Evolutionary conservation across 2,888 invertebrate genomes (phyloP).

Genomic region (Diabrotica balteata): DNA sequence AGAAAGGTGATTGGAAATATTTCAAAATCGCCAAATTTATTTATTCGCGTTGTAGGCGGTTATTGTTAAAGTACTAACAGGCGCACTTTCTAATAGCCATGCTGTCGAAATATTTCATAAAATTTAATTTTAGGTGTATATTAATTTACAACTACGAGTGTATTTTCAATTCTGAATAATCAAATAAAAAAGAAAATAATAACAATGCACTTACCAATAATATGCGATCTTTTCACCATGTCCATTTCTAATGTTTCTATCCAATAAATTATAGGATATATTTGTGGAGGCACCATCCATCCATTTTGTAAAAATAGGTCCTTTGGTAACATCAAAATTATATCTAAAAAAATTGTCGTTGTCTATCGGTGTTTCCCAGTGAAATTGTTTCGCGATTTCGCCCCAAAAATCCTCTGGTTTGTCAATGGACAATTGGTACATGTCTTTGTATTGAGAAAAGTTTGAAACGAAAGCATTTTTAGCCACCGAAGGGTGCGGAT

Average conservation of each 20-base stretch:
- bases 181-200: too few species aligned
- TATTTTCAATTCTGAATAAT: too few species aligned
- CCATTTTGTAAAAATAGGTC: slow-evolving; percentile 92
- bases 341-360: slow-evolving; percentile 82
- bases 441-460: slow-evolving; percentile 78
- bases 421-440: slow-evolving; percentile 86
- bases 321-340: slow-evolving; percentile 90
- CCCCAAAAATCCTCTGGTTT: slow-evolving; percentile 94
- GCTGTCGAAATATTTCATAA: background rate
- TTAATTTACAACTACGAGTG: too few species aligned
- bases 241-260: slow-evolving; percentile 88
- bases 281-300: slow-evolving; percentile 95
- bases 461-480: slow-evolving; percentile 71
- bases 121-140: too few species aligned
- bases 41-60: too few species aligned
- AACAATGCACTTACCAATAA: slow-evolving; percentile 80
- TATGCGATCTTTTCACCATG: slow-evolving; percentile 90
- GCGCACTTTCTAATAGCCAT: background rate
- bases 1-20: too few species aligned
- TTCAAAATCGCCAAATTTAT: too few species aligned
- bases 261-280: slow-evolving; percentile 93
- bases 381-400: slow-evolving; percentile 89
- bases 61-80: too few species aligned
- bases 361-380: slow-evolving; percentile 85
- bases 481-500: slow-evolving; percentile 66